Evolutionary conservation across 2,888 invertebrate genomes (phyloP), one percentile per base, ranked within the genome.

Genomic region (Timema cristinae): DNA sequence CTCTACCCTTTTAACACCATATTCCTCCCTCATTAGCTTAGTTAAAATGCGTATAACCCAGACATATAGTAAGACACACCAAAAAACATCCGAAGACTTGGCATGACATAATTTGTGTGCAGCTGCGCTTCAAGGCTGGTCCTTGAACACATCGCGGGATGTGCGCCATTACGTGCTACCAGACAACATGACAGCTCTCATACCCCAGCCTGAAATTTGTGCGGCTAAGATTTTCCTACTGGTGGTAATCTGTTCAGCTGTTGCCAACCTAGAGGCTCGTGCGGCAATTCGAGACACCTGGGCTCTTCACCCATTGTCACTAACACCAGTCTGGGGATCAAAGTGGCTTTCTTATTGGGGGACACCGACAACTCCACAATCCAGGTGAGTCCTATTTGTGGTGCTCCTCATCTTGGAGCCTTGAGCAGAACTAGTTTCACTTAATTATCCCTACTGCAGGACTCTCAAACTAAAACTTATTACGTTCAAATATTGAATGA

Each of bases 221-320:
- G 51, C 67, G 76, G 49, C 76, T 50, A 74, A 80, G 16, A 79
- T 88, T 1, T 88, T 90, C 78, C 81, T 93, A 47, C 82, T 94
- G 7, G 88, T 94, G 73, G 86, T 93, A 47, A 90, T 94, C 0
- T 91, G 91, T 78, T 92, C 94, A 0, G 87, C 91, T 0, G 88
- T 92, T 0, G 80, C 81, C 0, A 90, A 94, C 81, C 86, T 89
- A 76, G 87, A 88, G 51, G 85, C 87, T 59, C 84, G 94, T 66
- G 77, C 81, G 59, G 89, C 90, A 0, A 90, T 92, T 68, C 82
- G 93, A 74, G 86, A 89, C 73, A 91, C 91, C 0, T 93, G 92
- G 92, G 78, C 13, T 75, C 75, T 13, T 72, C 68, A 6, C 87
- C 0, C 78, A 13, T 83, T 81, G 73, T 85, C 16, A 66, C 52